phyloP scores from a whole-genome alignment of 2,113 vertebrate species.

The Callithrix jacchus region DNA sequence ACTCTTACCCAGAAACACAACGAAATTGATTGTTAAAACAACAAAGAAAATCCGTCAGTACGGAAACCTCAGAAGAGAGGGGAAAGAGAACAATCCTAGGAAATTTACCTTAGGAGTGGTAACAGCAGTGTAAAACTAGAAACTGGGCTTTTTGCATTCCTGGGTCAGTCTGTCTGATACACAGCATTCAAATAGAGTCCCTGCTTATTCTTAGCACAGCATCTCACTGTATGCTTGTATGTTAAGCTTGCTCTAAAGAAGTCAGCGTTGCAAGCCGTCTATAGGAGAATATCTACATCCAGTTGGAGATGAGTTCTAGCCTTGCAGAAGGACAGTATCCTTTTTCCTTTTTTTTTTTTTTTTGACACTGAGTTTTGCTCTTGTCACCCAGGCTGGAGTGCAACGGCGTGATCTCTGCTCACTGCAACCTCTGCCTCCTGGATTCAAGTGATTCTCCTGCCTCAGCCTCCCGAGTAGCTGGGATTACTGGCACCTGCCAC shows the following conservation, averaged over 20 bases:
- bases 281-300: not conserved
- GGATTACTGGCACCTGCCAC: too few species aligned
- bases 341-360: not conserved
- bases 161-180: not conserved
- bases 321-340: not conserved
- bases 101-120: not conserved
- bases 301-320: not conserved
- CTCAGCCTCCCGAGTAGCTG: too few species aligned
- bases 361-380: too few species aligned
- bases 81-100: not conserved
- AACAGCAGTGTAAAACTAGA: not conserved
- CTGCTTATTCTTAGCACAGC: not conserved
- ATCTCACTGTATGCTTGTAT: not conserved
- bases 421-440: too few species aligned
- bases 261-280: not conserved
- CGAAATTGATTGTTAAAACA: not conserved
- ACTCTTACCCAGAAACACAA: constrained; percentile 1
- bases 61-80: not conserved
- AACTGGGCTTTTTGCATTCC: not conserved
- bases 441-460: too few species aligned
- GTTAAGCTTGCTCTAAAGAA: not conserved
- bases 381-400: too few species aligned
- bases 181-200: not conserved
- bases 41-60: not conserved
- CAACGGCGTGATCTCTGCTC: too few species aligned